Base-by-base conservation (phyloP, 2,888 invertebrate genomes). In the Tethea ocularis region DNA sequence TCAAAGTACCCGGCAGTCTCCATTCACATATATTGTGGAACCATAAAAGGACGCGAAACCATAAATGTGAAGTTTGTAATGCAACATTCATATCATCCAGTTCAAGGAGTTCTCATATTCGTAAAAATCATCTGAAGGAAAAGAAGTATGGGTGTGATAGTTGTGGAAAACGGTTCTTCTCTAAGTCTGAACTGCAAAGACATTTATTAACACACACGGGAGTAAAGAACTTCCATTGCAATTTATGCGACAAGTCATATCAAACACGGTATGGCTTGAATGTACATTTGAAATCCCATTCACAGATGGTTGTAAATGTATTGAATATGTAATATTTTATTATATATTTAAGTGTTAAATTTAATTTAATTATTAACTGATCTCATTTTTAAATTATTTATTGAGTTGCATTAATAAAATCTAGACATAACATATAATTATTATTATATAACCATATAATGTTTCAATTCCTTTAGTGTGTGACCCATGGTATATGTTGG, bases 221-320 rank as follows among this genome's bases (percentile, higher is more conserved):
- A 0, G 90, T 89, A 0, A 93, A 93, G 64, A 93, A 93, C 57
- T 93, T 90, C 59, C 91, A 92, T 60, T 93, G 93, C 61, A 88
- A 92, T 66, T 61, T 90, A 46, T 93, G 93, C 77, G 88, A 91
- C 59, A 93, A 93, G 55, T 91, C 93, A 0, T 93, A 93, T 66
- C 92, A 93, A 69, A 93, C 91, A 36, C 84, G 91, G 61, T 90
- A 93, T 52, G 93, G 93, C 0, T 72, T 93, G 51, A 93, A 93
- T 82, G 90, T 92, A 0, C 93, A 93, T 80, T 80, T 93, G 46
- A 92, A 89, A 57, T 89, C 91, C 0, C 93, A 93, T 73, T 75
- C 88, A 10, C 84, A 77, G 63, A 79, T 82, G 26, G 64, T 73
- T 60, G 75, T 80, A 61, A 82, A 78, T 76, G 68, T 78, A 33